Evolutionary conservation across 1,140 invertebrate genomes (phyloP).

Genomic region (Batillaria attramentaria): DNA sequence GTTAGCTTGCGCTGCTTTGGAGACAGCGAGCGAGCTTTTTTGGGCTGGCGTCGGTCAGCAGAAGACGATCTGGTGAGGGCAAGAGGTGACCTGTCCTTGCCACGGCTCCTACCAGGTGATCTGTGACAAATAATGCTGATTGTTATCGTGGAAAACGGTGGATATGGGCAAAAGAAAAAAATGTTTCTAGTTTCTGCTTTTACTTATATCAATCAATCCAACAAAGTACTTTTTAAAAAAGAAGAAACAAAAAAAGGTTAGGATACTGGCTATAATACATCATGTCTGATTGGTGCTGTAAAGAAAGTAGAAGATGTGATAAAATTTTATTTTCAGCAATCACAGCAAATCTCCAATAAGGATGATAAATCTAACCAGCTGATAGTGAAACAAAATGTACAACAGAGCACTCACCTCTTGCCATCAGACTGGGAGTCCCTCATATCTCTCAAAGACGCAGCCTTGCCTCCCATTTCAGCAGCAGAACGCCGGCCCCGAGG

Average conservation of each 20-base stretch:
- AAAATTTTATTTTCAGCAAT: too few species aligned
- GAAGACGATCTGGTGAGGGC: neutral
- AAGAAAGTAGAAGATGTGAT: too few species aligned
- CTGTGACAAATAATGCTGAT: neutral
- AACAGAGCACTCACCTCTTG: conserved; percentile 8
- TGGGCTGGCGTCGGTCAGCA: conserved; percentile 15
- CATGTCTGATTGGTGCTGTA: too few species aligned
- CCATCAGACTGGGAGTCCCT: conserved; percentile 25
- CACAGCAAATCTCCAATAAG: too few species aligned
- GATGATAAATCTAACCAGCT: too few species aligned
- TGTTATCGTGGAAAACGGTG: too few species aligned
- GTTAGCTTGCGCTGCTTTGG: conserved; percentile 5
- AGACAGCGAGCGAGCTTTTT: conserved; percentile 27
- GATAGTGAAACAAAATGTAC: too few species aligned
- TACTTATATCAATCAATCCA: too few species aligned
- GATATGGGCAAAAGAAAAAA: neutral
- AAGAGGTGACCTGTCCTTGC: neutral
- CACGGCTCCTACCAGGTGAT: neutral
- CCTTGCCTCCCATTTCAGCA: neutral
- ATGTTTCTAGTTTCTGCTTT: too few species aligned
- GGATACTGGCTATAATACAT: neutral
- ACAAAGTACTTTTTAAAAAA: too few species aligned
- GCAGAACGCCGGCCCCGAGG: neutral
- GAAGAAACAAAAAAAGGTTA: neutral
- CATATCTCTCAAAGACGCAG: neutral